A percentile compares a stretch with the other conserved stretches of the same genome.
These are phyloP conservation scores for Aspidoscelis tigris DNA, from an alignment of 2,113 vertebrate genomes.

Conservation along the genomic window DNA sequence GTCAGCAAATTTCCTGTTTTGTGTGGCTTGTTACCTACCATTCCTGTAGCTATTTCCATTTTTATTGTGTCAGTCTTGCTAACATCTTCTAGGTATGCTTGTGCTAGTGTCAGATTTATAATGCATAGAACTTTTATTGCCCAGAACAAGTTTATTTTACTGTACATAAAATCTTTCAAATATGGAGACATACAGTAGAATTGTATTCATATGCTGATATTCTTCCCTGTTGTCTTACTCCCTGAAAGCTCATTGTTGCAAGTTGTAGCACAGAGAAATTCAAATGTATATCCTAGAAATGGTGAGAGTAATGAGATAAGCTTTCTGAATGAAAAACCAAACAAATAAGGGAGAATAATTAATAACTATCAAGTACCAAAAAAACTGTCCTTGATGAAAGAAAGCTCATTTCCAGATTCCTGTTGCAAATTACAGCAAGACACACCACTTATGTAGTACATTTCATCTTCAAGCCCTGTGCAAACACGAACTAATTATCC, in stretches of 20 bases:
- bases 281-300: slow-evolving; percentile 15
- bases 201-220: slow-evolving; percentile 27
- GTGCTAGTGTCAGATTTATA: slow-evolving; percentile 16
- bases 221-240: slow-evolving; percentile 15
- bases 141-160: slow-evolving; percentile 19
- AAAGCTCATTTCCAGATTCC: slow-evolving; percentile 11
- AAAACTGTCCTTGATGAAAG: slow-evolving; percentile 28
- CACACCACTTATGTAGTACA: background rate
- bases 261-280: slow-evolving; percentile 16
- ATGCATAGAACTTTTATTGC: slow-evolving; percentile 28
- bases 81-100: background rate
- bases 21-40: background rate
- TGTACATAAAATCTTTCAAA: slow-evolving; percentile 22
- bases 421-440: background rate
- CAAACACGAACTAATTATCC: slow-evolving; percentile 27
- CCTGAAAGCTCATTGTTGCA: slow-evolving; percentile 43
- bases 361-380: slow-evolving; percentile 26
- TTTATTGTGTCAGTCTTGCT: slow-evolving; percentile 3
- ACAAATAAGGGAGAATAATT: slow-evolving; percentile 10
- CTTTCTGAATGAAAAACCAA: slow-evolving; percentile 15
- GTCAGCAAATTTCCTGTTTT: slow-evolving; percentile 8
- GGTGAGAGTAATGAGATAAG: slow-evolving; percentile 7
- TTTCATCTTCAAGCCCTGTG: slow-evolving; percentile 18
- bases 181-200: slow-evolving; percentile 26
- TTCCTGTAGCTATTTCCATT: slow-evolving; percentile 17